These are phyloP conservation scores for Danio kyathit DNA, from an alignment of 2,797 vertebrate species.

Conservation along the genomic window DNA sequence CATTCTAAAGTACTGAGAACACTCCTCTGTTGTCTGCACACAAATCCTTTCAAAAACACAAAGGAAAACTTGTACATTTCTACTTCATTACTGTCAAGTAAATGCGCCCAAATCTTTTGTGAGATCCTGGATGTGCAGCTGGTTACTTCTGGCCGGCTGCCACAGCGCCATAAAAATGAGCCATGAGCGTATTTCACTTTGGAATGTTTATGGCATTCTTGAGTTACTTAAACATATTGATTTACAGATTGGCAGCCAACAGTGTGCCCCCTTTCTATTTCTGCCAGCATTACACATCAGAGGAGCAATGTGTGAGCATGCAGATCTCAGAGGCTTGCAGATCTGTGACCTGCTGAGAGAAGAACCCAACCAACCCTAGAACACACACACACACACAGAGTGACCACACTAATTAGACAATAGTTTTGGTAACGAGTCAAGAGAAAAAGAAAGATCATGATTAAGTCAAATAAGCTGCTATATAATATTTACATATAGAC, in stretches of 20 bases:
- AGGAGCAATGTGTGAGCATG: constrained; percentile 56
- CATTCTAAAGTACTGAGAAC: no score
- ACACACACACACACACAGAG: neutral
- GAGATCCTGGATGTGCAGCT: constrained; percentile 30
- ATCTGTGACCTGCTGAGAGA: constrained; percentile 10
- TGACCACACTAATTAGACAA: neutral
- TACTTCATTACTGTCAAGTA: neutral
- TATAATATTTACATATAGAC: no score
- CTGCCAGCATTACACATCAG: constrained; percentile 59
- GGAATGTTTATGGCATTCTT: constrained; percentile 67
- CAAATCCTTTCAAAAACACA: no score
- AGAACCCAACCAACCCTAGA: neutral
- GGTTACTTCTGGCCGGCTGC: constrained; percentile 46
- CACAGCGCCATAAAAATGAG: constrained; percentile 52
- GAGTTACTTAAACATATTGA: constrained; percentile 63
- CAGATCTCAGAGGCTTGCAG: constrained; percentile 62
- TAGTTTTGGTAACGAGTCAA: neutral
- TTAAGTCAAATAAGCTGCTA: no score
- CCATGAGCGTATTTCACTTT: constrained; percentile 53
- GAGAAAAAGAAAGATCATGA: no score
- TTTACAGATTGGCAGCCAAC: constrained; percentile 59
- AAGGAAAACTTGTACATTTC: neutral
- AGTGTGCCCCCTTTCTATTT: constrained; percentile 62
- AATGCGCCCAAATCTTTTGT: neutral
- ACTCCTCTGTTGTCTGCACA: no score